phyloP scores from a whole-genome alignment of 2,888 invertebrate species.

The Chromoteleia sp. region DNA sequence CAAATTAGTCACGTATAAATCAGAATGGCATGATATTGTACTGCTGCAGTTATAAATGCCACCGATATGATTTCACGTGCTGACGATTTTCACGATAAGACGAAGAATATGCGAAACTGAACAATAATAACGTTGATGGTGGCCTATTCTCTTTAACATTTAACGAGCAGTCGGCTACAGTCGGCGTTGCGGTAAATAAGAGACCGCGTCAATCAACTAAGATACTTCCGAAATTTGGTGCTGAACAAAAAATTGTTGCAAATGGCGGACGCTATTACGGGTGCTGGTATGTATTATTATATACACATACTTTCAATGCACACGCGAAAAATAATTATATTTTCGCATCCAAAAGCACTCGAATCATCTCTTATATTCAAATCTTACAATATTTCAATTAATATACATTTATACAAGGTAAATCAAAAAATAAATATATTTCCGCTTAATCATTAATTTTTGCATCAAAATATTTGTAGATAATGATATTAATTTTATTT shows the following conservation, averaged over 20 bases:
- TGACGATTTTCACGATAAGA: constrained; percentile 2
- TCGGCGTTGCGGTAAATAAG: constrained; percentile 57
- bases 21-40: not conserved
- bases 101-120: constrained; percentile 16
- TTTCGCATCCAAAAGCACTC: too few relatives aligned
- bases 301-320: not conserved
- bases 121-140: constrained; percentile 49
- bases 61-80: not conserved
- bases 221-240: constrained; percentile 55
- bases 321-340: not conserved
- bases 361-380: too few relatives aligned
- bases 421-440: too few relatives aligned
- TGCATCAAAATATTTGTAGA: too few relatives aligned
- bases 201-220: constrained; percentile 56
- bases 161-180: constrained; percentile 45
- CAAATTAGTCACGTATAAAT: not conserved
- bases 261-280: constrained; percentile 32
- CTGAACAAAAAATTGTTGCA: constrained; percentile 37
- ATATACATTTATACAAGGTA: too few relatives aligned
- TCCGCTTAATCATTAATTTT: too few relatives aligned
- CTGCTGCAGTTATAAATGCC: not conserved
- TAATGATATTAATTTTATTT: too few relatives aligned
- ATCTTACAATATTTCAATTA: too few relatives aligned
- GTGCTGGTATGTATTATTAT: constrained; percentile 27
- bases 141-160: constrained; percentile 54